phyloP scores from a whole-genome alignment of 2,113 vertebrate genomes.

The Ammodytes marinus region DNA sequence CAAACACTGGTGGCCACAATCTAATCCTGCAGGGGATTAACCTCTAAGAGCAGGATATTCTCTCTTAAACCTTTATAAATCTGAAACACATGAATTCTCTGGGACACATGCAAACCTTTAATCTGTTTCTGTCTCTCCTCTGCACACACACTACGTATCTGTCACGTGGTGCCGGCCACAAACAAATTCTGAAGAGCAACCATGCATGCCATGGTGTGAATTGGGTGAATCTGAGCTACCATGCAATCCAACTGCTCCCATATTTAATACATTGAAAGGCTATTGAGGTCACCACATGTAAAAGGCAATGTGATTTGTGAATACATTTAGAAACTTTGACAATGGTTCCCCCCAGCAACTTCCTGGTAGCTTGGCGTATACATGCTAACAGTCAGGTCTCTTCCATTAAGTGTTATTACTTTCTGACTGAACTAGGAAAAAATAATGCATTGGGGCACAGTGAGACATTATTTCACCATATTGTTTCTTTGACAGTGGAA shows the following conservation, averaged over 20 bases:
- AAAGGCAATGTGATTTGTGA: not conserved
- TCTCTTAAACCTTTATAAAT: slow-evolving; percentile 77
- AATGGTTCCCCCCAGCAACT: slow-evolving; percentile 19
- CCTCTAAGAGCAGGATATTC: slow-evolving; percentile 74
- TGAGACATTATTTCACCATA: slow-evolving; percentile 32
- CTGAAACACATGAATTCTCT: slow-evolving; percentile 70
- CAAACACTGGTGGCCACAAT: slow-evolving; percentile 43
- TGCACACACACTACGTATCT: not conserved
- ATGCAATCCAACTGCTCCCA: slow-evolving; percentile 1
- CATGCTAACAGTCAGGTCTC: slow-evolving; percentile 3
- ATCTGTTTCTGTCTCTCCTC: slow-evolving; percentile 57
- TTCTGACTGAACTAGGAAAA: slow-evolving; percentile 27
- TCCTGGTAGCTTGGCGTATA: slow-evolving; percentile 1
- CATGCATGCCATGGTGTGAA: slow-evolving; percentile 7
- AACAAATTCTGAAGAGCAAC: slow-evolving; percentile 7
- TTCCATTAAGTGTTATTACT: slow-evolving; percentile 22
- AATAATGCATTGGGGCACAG: slow-evolving; percentile 19
- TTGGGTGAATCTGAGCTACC: slow-evolving; percentile 18
- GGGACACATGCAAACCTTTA: slow-evolving; percentile 70
- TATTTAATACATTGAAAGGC: not conserved
- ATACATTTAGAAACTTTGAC: slow-evolving; percentile 6
- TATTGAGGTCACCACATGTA: slow-evolving; percentile 3
- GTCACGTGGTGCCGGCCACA: slow-evolving; percentile 13
- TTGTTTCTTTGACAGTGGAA: slow-evolving; percentile 53
- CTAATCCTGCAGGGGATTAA: slow-evolving; percentile 78